Evolutionary conservation across 2,888 invertebrate species (phyloP), one percentile per base, ranked within the genome.

Genomic region (Amphimallon solstitiale): DNA sequence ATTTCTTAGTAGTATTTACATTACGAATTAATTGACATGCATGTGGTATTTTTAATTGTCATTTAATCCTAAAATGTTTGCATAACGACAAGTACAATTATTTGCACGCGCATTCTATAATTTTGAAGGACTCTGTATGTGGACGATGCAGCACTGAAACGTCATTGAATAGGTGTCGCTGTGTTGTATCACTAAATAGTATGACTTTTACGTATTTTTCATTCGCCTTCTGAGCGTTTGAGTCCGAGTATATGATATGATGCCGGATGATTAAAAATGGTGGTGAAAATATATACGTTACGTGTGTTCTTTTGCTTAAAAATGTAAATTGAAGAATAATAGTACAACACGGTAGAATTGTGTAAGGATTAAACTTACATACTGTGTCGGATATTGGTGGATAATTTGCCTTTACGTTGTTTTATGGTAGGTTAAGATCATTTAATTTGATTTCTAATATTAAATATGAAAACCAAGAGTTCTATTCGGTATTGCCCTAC

Each of bases 361-460:
- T 45, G 56, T 59, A 54, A 40, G 38, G 54, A 21, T 21, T 43
- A 43, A 29, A n/a, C 29, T 59, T 59, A 12, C 29, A 59, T 23
- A 29, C 43, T 59, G 56, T 43, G 56, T 23, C 56, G 56, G 14
- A 43, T 23, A 15, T 43, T 43, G 56, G 56, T 59, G 56, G 56
- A 43, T 43, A 10, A 59, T 29, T 59, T 40, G 40, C 29, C 43
- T 59, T 43, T 59, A 43, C 56, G 17, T 29, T 59, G 40, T 48
- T 62, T 23, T 29, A 62, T 62, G 62, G 62, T 62, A 62, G 62
- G 62, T 62, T 62, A 46, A 61, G 21, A 38, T 61, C 34, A 62
- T 29, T 49, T 61, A 21, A 29, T 61, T 49, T 49, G 49, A 61
- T 61, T 49, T 38, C 29, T 21, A 62, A 51, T 29, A 3, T 29